Conservation (phyloP, 2,113 vertebrate genomes). For the Pogonocichla stellata region DNA sequence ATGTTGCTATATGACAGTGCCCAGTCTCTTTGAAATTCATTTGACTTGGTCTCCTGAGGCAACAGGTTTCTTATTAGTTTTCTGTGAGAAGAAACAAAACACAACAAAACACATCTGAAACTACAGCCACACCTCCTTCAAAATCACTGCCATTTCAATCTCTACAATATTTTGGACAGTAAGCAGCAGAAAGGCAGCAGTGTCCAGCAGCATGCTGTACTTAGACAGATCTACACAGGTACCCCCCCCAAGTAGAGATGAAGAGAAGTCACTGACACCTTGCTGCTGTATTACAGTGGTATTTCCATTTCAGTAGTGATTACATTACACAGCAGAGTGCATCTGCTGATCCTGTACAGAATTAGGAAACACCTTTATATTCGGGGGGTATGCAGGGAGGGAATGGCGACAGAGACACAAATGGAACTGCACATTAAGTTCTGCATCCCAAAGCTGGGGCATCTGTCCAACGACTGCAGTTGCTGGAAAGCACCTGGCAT, state of each 20-base stretch:
- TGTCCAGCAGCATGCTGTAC: neutral
- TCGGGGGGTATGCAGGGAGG: neutral
- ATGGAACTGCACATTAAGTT: neutral
- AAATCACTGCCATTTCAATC: neutral
- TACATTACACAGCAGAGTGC: neutral
- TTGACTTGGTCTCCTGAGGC: neutral
- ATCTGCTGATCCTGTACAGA: neutral
- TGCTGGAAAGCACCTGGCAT: neutral
- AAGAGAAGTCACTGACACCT: neutral
- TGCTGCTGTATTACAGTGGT: neutral
- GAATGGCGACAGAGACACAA: fast-evolving
- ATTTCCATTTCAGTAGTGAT: fast-evolving
- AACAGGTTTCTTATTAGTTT: neutral
- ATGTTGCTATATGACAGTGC: neutral
- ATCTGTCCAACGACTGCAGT: neutral
- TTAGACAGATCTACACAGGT: neutral
- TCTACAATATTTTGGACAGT: neutral
- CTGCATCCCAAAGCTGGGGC: neutral
- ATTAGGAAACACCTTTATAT: neutral
- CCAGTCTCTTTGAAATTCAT: neutral
- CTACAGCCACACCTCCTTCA: neutral
- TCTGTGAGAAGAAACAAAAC: neutral
- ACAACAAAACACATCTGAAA: neutral
- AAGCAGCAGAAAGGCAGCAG: neutral
- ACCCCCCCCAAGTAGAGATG: neutral